Base-by-base conservation (phyloP, 1,140 invertebrate genomes). In the Eriocheir sinensis region DNA sequence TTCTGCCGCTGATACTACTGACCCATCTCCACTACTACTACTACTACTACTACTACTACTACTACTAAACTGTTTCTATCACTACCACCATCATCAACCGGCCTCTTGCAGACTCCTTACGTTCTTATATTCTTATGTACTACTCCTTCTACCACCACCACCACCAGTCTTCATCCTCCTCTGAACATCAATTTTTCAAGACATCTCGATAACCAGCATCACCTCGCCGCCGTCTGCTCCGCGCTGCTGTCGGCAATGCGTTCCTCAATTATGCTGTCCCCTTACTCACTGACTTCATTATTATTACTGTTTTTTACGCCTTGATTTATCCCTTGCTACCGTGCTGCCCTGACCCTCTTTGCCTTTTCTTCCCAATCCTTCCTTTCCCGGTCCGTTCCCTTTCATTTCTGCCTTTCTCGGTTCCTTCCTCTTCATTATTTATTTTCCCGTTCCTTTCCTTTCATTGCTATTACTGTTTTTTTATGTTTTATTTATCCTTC, bases 21-120 rank as follows among this genome's bases (percentile, higher is more conserved):
- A 4, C 21, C 27, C 17, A 0, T n/a, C 0, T 72, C 30, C 30
- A 72, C 1, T 12, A 72, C 60, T 72, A 72, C 60, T 72, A 72
- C 60, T 72, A 72, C 60, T 72, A 72, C 60, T 72, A 72, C 60
- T 72, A 72, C 60, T 72, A 72, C 60, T 72, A 72, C 60, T 72
- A 72, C 60, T 72, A 12, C 27, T 72, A 38, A 34, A n/a, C 60
- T 72, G n/a, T n/a, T 72, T n/a, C n/a, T 21, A 4, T 8, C 6
- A 0, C 27, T 21, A 4, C 12, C 6, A 72, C 60, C 6, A 72
- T 3, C n/a, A n/a, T n/a, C n/a, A n/a, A n/a, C n/a, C n/a, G n/a
- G n/a, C n/a, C n/a, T n/a, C n/a, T n/a, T n/a, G n/a, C n/a, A n/a
- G n/a, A n/a, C n/a, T n/a, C n/a, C n/a, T n/a, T n/a, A n/a, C n/a